These are phyloP conservation scores for Ursus arctos DNA, from an alignment of 2,113 vertebrate species.

Conservation along the genomic window DNA sequence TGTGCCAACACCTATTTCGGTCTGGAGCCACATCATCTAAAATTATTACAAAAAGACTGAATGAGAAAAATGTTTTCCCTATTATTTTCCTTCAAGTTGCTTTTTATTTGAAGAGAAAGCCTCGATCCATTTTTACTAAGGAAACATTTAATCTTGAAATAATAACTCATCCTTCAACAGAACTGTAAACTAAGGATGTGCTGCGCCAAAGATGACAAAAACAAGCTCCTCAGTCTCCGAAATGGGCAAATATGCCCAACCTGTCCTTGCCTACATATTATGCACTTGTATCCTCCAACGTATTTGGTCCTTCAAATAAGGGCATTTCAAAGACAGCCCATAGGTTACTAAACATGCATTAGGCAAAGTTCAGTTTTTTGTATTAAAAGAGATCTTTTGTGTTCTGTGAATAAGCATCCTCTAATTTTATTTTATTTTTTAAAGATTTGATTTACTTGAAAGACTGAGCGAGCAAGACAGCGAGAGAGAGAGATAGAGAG, in stretches of 20 bases:
- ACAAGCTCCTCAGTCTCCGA: neutral
- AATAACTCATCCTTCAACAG: neutral
- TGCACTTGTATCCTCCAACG: neutral
- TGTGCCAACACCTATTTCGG: neutral
- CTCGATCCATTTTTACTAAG: neutral
- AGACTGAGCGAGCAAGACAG: no score
- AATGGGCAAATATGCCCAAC: neutral
- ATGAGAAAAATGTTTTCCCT: neutral
- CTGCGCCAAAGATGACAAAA: neutral
- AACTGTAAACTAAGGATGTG: slow-evolving; percentile 7
- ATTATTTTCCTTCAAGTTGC: neutral
- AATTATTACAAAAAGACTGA: neutral
- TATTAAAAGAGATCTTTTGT: neutral
- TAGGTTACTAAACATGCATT: neutral
- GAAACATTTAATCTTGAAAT: slow-evolving; percentile 24
- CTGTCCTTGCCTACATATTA: neutral
- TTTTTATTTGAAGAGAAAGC: neutral
- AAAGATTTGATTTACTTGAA: no score
- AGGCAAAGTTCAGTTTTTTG: neutral
- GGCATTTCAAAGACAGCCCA: neutral
- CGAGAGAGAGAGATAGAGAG: no score
- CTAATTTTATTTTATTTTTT: neutral
- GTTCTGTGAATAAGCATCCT: neutral
- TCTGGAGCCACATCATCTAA: neutral
- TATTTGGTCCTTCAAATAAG: neutral